Evolutionary conservation across 2,113 vertebrate species (phyloP), one percentile per base, ranked within the genome.

Genomic region (Petaurus breviceps): DNA sequence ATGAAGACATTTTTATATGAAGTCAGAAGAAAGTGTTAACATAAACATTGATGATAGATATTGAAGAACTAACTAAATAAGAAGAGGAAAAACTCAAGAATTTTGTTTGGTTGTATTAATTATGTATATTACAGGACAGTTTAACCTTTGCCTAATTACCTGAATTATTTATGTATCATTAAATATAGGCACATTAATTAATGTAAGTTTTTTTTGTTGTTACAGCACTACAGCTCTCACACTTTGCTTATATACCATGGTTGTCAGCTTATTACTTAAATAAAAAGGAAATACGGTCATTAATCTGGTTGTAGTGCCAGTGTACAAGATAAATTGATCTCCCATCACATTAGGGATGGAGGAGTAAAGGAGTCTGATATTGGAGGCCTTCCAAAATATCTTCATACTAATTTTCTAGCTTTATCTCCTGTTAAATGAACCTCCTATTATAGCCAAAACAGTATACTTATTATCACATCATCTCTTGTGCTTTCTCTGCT

Each of bases 81-180:
- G 54, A 92, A 91, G 55, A 94, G 37, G 53, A 22, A 91, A 84
- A 96, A 47, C 47, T 90, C 93, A 54, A 55, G 50, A 84, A 43
- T 23, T 43, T 84, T 77, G 50, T 95, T 96, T 92, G 24, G 31
- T 90, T 93, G 43, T 91, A 16, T 53, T 94, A 28, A 37, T 95
- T 57, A 54, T 22, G 93, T 52, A 94, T 53, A 37, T 90, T 92
- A 49, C 89, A 46, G 8, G 28, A 51, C 95, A 51, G 31, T 37
- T 26, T 68, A 92, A 51, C 61, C 95, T 96, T 91, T 52, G 24
- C 95, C 31, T 95, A 51, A 90, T 94, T 95, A 51, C 50, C 77
- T 68, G 14, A 49, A 50, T 49, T 84, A 84, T 43, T 84, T 84
- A 4, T 19, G 43, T 84, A 43, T 84, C 68, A 84, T 77, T 84